phyloP scores from a whole-genome alignment of 2,888 invertebrate species.

The Parnassius orleans region DNA sequence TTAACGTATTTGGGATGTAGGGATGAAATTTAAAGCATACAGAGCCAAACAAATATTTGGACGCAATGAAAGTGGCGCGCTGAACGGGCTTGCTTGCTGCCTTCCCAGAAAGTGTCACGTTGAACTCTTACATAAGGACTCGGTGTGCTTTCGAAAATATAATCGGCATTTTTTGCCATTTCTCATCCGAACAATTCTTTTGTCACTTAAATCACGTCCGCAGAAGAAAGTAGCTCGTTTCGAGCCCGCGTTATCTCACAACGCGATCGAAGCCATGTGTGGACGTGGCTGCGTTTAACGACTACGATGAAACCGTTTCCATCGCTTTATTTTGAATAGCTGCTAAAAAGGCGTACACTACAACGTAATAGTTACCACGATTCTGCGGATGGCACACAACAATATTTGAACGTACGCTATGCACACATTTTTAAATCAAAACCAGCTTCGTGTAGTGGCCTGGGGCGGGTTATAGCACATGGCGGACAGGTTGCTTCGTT shows the following conservation, averaged over 20 bases:
- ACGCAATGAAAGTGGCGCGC: conserved; percentile 74
- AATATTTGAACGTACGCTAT: conserved; percentile 8
- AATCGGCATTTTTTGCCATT: conserved; percentile 64
- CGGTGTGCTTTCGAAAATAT: conserved; percentile 77
- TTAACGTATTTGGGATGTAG: conserved; percentile 6
- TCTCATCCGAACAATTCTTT: conserved; percentile 58
- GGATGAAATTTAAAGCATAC: conserved; percentile 32
- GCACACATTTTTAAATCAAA: conserved; percentile 33
- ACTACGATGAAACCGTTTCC: conserved; percentile 13
- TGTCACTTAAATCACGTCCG: conserved; percentile 46
- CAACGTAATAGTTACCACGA: conserved; percentile 23
- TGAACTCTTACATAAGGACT: conserved; percentile 80
- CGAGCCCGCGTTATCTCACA: conserved; percentile 37
- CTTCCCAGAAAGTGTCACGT: conserved; percentile 71
- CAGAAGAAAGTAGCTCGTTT: conserved; percentile 59
- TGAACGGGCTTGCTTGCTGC: conserved; percentile 57
- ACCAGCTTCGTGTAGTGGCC: conserved; percentile 49
- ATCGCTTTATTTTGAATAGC: conserved; percentile 9
- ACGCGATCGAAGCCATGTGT: conserved; percentile 30
- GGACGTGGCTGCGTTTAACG: conserved; percentile 22
- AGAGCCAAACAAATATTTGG: conserved; percentile 66
- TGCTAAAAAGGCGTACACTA: conserved; percentile 4
- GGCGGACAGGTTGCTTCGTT: conserved; percentile 57
- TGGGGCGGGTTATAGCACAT: conserved; percentile 48
- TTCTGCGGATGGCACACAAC: conserved; percentile 8